phyloP scores from a whole-genome alignment of 2,797 vertebrate species.

The Sciaenops ocellatus region DNA sequence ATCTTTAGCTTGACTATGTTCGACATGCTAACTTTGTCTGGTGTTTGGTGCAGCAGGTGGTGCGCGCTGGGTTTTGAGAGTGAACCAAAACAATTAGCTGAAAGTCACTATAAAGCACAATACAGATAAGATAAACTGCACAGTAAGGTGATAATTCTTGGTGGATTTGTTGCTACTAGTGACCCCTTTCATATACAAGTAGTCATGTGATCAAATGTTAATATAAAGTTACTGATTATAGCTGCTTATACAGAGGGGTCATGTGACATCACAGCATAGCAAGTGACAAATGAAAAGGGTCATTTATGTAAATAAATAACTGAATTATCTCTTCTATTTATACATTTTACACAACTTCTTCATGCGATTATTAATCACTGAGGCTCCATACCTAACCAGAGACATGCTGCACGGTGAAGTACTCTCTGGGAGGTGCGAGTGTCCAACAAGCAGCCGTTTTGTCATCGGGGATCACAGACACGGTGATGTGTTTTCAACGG shows the following conservation, averaged over 20 bases:
- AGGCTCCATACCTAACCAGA: background rate
- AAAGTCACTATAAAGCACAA: background rate
- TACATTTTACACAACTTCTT: background rate
- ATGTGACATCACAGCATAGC: background rate
- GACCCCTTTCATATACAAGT: background rate
- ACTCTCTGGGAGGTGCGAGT: slow-evolving; percentile 15
- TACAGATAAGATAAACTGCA: background rate
- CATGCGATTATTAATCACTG: background rate
- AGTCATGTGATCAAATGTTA: background rate
- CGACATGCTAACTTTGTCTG: background rate
- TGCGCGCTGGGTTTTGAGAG: no score
- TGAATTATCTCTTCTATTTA: background rate
- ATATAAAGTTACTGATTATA: background rate
- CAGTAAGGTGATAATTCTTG: background rate
- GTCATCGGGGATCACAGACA: slow-evolving; percentile 26
- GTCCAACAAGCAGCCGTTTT: slow-evolving; percentile 27
- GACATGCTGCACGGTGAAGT: background rate
- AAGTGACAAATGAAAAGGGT: no score
- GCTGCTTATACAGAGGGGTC: background rate
- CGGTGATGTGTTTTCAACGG: slow-evolving; percentile 2
- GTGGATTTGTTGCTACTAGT: background rate
- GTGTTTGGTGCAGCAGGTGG: no score
- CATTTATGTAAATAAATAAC: no score
- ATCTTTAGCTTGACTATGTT: background rate
- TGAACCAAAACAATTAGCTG: background rate